These are phyloP conservation scores for Proctacanthus coquilletti DNA, from an alignment of 1,140 invertebrate genomes.

Conservation along the genomic window DNA sequence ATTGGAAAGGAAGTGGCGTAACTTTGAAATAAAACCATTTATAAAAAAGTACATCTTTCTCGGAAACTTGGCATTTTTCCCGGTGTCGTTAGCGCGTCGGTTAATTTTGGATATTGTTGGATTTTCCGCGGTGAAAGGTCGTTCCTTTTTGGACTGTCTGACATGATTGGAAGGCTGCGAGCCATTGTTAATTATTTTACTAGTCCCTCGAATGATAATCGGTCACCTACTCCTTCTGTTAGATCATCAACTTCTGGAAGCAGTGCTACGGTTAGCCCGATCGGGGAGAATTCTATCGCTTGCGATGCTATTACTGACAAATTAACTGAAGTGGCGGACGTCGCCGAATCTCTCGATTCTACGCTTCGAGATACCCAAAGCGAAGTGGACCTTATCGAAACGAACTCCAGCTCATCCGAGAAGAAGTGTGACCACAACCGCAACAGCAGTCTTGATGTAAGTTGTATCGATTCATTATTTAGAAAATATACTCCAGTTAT, in stretches of 20 bases:
- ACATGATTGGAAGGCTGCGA: neutral
- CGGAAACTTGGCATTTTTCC: no score
- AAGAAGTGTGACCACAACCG: conserved; percentile 6
- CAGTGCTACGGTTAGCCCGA: conserved; percentile 13
- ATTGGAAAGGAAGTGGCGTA: no score
- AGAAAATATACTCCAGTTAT: neutral
- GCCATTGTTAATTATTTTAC: neutral
- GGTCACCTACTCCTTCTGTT: neutral
- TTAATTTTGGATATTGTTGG: no score
- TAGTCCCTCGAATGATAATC: neutral
- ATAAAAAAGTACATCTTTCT: no score
- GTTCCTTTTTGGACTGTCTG: no score
- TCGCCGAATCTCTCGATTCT: conserved; percentile 48
- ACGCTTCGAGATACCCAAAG: conserved; percentile 36
- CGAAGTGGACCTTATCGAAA: conserved; percentile 10
- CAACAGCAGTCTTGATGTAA: conserved; percentile 8
- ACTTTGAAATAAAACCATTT: no score
- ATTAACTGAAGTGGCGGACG: conserved; percentile 44
- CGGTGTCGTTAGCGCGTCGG: no score
- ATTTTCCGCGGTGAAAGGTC: no score
- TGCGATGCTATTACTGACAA: conserved; percentile 47
- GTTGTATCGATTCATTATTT: conserved; percentile 3
- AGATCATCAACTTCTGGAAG: no score
- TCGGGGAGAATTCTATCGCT: conserved; percentile 39
- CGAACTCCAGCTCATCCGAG: neutral